Percentiles rank a stretch among this genome's conserved stretches.
Conservation (phyloP, 2,113 vertebrate genomes). For the Pagrus major region DNA sequence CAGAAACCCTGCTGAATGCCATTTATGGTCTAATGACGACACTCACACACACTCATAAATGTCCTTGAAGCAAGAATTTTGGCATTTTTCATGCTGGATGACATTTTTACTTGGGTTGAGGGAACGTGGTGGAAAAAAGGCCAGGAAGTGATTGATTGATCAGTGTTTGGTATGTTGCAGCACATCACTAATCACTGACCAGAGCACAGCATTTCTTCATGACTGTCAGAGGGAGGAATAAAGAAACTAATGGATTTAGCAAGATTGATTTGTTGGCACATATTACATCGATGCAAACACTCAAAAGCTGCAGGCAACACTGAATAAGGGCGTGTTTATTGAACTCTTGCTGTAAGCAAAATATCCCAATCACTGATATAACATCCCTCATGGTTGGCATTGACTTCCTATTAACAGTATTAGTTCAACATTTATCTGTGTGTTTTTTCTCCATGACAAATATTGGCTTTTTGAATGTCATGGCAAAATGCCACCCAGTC, state of each 20-base stretch:
- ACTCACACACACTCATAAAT: conserved; percentile 29
- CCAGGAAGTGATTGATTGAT: background rate
- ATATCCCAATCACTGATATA: conserved; percentile 1
- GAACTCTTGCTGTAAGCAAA: conserved; percentile 20
- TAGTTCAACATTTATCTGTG: conserved; percentile 42
- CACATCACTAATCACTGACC: conserved; percentile 1
- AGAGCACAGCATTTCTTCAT: background rate
- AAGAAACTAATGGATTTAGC: conserved; percentile 1
- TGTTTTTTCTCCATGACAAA: conserved; percentile 20
- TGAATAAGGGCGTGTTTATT: conserved; percentile 22
- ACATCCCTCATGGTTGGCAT: conserved; percentile 10
- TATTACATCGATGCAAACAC: conserved; percentile 13
- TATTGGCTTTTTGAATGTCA: conserved; percentile 76
- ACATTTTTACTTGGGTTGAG: conserved; percentile 38
- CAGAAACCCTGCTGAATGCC: conserved; percentile 10
- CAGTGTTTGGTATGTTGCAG: background rate
- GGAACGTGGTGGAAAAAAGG: background rate
- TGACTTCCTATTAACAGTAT: conserved; percentile 36
- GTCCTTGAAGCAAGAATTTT: conserved; percentile 8
- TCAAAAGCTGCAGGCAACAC: background rate
- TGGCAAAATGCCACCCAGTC: conserved; percentile 71
- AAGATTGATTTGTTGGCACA: conserved; percentile 8
- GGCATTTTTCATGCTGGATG: conserved; percentile 23
- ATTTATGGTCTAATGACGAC: conserved; percentile 15
- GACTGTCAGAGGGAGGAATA: background rate